A percentile compares a stretch with the other conserved stretches of the same genome.
These are phyloP conservation scores for Polydrusus cervinus DNA, from an alignment of 2,888 invertebrate species.

Conservation along the genomic window DNA sequence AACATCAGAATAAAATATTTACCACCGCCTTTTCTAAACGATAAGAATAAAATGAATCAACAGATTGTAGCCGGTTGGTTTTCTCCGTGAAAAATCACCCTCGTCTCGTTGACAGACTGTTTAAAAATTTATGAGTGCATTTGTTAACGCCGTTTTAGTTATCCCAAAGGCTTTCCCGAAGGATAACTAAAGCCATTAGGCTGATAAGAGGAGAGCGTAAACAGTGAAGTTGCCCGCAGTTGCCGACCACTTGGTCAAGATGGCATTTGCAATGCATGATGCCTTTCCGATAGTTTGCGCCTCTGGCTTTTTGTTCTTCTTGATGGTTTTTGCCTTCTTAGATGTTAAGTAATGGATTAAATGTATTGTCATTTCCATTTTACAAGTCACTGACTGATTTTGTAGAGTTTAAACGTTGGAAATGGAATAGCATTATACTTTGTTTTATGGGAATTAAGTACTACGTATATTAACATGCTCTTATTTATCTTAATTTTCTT, in stretches of 20 bases:
- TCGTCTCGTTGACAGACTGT: slow-evolving; percentile 61
- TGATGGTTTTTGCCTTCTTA: slow-evolving; percentile 31
- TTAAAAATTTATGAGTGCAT: slow-evolving; percentile 67
- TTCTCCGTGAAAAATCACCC: slow-evolving; percentile 57
- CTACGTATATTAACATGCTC: too few relatives aligned
- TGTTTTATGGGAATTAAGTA: too few relatives aligned
- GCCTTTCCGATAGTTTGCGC: slow-evolving; percentile 43
- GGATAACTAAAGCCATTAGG: slow-evolving; percentile 64
- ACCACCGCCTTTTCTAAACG: slow-evolving; percentile 22
- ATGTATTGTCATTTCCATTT: slow-evolving; percentile 38
- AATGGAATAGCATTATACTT: too few relatives aligned
- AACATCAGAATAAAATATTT: slow-evolving; percentile 52
- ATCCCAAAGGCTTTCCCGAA: slow-evolving; percentile 41
- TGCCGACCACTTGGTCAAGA: slow-evolving; percentile 61
- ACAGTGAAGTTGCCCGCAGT: slow-evolving; percentile 56
- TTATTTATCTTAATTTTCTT: too few relatives aligned
- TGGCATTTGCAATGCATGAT: slow-evolving; percentile 68
- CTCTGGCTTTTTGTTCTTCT: slow-evolving; percentile 35
- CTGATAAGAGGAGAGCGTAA: slow-evolving; percentile 65
- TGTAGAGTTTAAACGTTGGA: background rate
- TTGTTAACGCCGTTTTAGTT: slow-evolving; percentile 57
- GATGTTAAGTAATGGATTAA: slow-evolving; percentile 49
- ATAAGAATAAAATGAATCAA: slow-evolving; percentile 48
- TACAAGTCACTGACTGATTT: slow-evolving; percentile 23
- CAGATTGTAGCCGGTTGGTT: slow-evolving; percentile 50